phyloP scores from a whole-genome alignment of 2,113 vertebrate species.

The Toxostoma redivivum region DNA sequence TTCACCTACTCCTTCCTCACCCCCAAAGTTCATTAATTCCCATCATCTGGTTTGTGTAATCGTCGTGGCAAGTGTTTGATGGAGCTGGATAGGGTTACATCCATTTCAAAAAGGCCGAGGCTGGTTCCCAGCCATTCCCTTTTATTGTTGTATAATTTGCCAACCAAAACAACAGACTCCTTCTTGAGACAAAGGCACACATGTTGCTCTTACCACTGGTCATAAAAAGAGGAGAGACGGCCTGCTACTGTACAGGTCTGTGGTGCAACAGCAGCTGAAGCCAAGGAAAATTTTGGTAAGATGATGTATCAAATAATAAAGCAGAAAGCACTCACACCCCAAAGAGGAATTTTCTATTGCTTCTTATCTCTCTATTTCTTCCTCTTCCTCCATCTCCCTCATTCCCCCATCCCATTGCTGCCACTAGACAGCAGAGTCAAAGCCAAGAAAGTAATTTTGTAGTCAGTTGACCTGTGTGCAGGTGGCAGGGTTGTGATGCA shows the following conservation, averaged over 20 bases:
- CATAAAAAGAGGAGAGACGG: not conserved
- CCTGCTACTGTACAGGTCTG: not conserved
- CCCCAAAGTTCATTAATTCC: conserved; percentile 10
- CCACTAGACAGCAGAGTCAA: not conserved
- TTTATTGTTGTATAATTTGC: conserved; percentile 45
- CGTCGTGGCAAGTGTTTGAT: not conserved
- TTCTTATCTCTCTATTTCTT: not conserved
- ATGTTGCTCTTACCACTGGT: not conserved
- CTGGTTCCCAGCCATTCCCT: conserved; percentile 14
- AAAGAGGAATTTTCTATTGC: not conserved
- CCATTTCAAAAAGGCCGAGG: conserved; percentile 7
- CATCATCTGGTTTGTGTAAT: conserved; percentile 54
- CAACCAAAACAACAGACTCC: conserved; percentile 31
- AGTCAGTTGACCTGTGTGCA: not conserved
- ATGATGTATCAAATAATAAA: not conserved
- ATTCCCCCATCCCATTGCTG: not conserved
- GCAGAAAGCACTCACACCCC: not conserved
- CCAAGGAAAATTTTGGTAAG: not conserved
- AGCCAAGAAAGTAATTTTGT: not conserved
- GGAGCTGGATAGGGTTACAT: not conserved
- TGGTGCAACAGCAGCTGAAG: not conserved
- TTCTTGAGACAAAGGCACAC: not conserved
- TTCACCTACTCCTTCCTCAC: not conserved
- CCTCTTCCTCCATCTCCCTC: not conserved
- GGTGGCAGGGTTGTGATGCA: not conserved